Percentiles rank a stretch among this genome's conserved stretches.
These are phyloP conservation scores for Opisthocomus hoazin DNA, from an alignment of 2,113 vertebrate species.

Conservation along the genomic window DNA sequence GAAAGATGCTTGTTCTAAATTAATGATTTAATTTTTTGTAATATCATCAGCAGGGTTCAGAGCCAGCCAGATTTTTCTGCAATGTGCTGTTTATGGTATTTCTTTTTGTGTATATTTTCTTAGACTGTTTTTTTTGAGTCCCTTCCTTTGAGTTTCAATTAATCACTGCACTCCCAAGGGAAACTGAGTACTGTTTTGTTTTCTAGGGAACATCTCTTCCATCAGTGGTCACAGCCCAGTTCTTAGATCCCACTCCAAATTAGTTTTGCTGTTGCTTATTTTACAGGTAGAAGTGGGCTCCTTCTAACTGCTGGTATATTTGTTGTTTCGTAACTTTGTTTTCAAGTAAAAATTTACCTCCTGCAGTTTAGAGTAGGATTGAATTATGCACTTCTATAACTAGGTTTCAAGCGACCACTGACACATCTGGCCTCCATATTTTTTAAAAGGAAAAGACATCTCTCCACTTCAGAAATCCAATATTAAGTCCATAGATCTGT, in stretches of 20 bases:
- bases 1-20: neutral
- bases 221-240: neutral
- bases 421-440: neutral
- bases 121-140: neutral
- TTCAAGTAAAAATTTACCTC: neutral
- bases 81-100: neutral
- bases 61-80: neutral
- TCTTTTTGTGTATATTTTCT: neutral
- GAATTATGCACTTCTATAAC: neutral
- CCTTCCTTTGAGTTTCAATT: neutral
- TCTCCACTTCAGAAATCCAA: neutral
- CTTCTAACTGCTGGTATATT: neutral
- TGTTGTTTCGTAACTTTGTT: constrained; percentile 25
- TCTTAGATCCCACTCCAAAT: neutral
- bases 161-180: neutral
- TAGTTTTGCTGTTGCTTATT: constrained; percentile 13
- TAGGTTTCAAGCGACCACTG: neutral
- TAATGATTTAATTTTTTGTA: neutral
- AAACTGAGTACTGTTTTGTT: neutral
- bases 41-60: neutral
- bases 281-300: neutral
- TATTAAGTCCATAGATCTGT: neutral
- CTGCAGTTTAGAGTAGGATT: neutral
- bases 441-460: neutral
- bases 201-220: neutral